phyloP scores from a whole-genome alignment of 2,888 invertebrate genomes.

The Amiota communis region DNA sequence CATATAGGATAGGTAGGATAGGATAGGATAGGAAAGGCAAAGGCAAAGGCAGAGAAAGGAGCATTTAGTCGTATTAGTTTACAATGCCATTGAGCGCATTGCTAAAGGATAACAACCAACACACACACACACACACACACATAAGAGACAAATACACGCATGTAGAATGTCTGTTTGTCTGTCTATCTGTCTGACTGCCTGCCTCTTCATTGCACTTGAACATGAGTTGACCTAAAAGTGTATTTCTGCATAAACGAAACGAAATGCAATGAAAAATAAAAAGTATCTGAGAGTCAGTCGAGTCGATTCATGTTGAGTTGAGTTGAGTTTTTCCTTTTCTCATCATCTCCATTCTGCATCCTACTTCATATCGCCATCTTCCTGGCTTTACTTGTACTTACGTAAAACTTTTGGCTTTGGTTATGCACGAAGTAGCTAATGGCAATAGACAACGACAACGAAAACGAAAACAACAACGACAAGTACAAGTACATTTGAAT shows the following conservation, averaged over 20 bases:
- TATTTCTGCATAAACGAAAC: conserved; percentile 11
- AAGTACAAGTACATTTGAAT: conserved; percentile 14
- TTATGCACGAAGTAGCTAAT: conserved; percentile 55
- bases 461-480: neutral
- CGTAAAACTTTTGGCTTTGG: conserved; percentile 33
- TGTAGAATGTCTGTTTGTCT: neutral
- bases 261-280: too few species aligned
- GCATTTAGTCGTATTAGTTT: conserved; percentile 10
- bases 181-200: neutral
- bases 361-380: neutral
- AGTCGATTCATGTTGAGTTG: too few species aligned
- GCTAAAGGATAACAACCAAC: conserved; percentile 10
- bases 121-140: conserved; percentile 14
- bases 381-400: neutral
- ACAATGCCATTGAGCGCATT: conserved; percentile 14
- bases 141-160: neutral
- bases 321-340: neutral
- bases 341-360: neutral
- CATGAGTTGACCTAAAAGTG: conserved; percentile 23
- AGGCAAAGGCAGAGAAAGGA: neutral
- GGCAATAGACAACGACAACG: conserved; percentile 38
- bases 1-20: too few species aligned
- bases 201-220: conserved; percentile 9
- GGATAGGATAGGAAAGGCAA: neutral
- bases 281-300: too few species aligned